phyloP scores from a whole-genome alignment of 2,888 invertebrate genomes.

The Mechanitis mazaeus region DNA sequence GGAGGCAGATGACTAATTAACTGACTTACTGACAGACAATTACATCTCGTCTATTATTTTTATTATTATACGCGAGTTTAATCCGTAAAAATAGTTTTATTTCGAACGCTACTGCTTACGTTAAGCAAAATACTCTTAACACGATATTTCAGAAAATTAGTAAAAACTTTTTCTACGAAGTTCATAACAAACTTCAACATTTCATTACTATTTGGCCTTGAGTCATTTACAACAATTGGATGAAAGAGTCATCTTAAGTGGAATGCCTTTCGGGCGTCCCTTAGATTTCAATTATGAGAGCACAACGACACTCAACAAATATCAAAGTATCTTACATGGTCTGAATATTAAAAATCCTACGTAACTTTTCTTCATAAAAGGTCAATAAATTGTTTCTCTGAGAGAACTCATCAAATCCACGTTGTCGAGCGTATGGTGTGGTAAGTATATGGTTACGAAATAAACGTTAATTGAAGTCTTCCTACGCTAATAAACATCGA shows the following conservation, averaged over 20 bases:
- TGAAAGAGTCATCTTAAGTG: slow-evolving; percentile 52
- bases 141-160: slow-evolving; percentile 3
- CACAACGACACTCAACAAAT: slow-evolving; percentile 52
- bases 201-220: slow-evolving; percentile 37
- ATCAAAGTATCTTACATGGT: slow-evolving; percentile 52
- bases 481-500: slow-evolving; percentile 27
- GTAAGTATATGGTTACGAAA: neutral
- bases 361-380: slow-evolving; percentile 50
- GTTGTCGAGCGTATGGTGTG: slow-evolving; percentile 41
- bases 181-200: slow-evolving; percentile 26
- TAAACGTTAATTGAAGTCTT: neutral
- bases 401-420: slow-evolving; percentile 52
- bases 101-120: no score
- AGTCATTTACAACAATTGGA: slow-evolving; percentile 51
- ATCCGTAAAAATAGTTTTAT: no score
- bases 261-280: slow-evolving; percentile 46
- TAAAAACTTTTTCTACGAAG: slow-evolving; percentile 20
- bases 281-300: slow-evolving; percentile 43
- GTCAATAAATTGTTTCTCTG: slow-evolving; percentile 54
- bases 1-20: no score
- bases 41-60: no score
- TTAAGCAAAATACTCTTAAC: slow-evolving; percentile 5
- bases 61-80: no score
- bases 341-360: slow-evolving; percentile 60
- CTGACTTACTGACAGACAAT: no score